These are phyloP conservation scores for Ctenomys sociabilis DNA, from an alignment of 2,113 vertebrate species.

Conservation along the genomic window DNA sequence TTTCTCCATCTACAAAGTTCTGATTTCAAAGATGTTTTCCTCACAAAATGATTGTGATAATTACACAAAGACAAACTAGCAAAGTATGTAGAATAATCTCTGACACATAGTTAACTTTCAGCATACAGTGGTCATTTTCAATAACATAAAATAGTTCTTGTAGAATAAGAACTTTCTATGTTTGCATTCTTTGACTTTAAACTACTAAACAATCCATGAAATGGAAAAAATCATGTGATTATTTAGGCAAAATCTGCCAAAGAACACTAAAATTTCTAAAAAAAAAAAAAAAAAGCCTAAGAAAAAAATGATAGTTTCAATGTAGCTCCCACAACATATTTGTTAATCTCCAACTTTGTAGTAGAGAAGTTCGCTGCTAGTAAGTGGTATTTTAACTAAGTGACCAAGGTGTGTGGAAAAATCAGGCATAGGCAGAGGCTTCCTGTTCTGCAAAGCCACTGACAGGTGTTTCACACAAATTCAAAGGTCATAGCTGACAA, in stretches of 20 bases:
- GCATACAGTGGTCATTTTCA: background rate
- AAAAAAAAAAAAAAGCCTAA: background rate
- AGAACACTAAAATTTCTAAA: background rate
- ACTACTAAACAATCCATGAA: background rate
- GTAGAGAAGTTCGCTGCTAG: background rate
- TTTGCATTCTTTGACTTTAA: conserved; percentile 31
- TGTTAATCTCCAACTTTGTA: background rate
- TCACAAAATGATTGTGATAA: background rate
- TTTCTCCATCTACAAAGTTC: background rate
- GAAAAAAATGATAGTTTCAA: background rate
- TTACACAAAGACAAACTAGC: background rate
- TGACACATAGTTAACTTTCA: background rate
- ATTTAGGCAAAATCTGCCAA: background rate
- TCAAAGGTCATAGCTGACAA: background rate
- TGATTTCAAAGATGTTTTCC: background rate
- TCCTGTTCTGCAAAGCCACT: background rate
- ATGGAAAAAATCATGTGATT: background rate
- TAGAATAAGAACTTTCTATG: background rate
- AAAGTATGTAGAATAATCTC: background rate
- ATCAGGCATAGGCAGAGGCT: background rate
- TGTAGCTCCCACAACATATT: background rate
- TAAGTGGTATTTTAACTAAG: background rate
- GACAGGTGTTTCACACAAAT: background rate
- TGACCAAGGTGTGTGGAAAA: background rate
- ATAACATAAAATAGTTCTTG: background rate